Evolutionary conservation across 2,113 vertebrate genomes (phyloP).

Genomic region (Ameiurus melas): DNA sequence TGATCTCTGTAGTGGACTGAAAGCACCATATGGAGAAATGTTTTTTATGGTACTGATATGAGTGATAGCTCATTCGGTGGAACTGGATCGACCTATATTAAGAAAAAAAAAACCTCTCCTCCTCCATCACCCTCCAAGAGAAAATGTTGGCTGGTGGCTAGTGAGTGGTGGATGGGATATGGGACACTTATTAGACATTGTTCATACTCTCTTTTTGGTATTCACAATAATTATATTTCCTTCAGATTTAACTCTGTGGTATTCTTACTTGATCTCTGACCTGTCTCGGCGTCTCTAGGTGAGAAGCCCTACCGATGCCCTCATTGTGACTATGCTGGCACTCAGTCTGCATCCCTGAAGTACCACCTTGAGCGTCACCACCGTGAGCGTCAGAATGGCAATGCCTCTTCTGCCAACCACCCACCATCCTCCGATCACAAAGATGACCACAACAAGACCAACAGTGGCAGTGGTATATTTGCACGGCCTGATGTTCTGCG

Average conservation of each 20-base stretch:
- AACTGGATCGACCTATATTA: conserved; percentile 72
- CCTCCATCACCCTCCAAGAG: conserved; percentile 5
- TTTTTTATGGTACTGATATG: conserved; percentile 70
- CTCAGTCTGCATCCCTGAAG: conserved; percentile 96
- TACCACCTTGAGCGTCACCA: conserved; percentile 98
- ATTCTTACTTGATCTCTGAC: conserved; percentile 19
- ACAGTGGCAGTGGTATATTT: conserved; percentile 78
- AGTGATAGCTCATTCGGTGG: conserved; percentile 73
- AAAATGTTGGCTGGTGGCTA: conserved; percentile 46
- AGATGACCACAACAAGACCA: conserved; percentile 80
- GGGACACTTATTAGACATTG: conserved; percentile 36
- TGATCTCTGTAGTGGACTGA: conserved; percentile 73
- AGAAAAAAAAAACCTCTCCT: background rate
- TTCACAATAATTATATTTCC: conserved; percentile 32
- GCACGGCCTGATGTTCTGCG: conserved; percentile 91
- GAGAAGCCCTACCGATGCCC: conserved; percentile 99
- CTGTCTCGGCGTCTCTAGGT: conserved; percentile 74
- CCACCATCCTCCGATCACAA: conserved; percentile 82
- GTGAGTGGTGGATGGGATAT: conserved; percentile 38
- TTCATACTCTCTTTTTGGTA: conserved; percentile 51
- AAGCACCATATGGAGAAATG: conserved; percentile 74
- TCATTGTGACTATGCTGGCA: conserved; percentile 97
- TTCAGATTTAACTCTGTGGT: background rate
- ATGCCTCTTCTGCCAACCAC: conserved; percentile 81
- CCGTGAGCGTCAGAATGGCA: conserved; percentile 90